These are phyloP conservation scores for Keiferia lycopersicella DNA, from an alignment of 2,888 invertebrate genomes.

Conservation along the genomic window DNA sequence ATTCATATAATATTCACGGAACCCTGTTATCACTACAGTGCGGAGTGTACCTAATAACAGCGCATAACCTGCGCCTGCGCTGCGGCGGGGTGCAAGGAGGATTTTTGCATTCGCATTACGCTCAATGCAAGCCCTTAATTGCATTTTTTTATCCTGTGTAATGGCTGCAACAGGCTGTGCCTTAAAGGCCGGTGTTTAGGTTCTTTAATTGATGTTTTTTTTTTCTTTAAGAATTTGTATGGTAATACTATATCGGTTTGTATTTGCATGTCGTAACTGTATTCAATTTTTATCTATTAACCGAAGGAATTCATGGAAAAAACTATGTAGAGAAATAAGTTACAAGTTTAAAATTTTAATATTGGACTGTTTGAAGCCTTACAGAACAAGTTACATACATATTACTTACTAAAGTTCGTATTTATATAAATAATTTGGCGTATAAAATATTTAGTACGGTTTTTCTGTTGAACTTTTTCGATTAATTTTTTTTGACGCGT, in stretches of 20 bases:
- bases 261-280: not conserved
- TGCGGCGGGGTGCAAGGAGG: not conserved
- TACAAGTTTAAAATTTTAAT: too few relatives aligned
- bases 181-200: slow-evolving; percentile 13
- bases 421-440: too few relatives aligned
- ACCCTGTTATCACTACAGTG: not conserved
- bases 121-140: slow-evolving; percentile 11
- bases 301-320: too few relatives aligned
- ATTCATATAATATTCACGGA: not conserved
- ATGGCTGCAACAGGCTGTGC: slow-evolving; percentile 7
- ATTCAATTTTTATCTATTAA: too few relatives aligned
- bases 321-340: too few relatives aligned
- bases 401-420: too few relatives aligned
- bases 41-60: not conserved
- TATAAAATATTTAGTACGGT: too few relatives aligned
- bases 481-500: too few relatives aligned
- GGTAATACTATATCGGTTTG: not conserved
- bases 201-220: slow-evolving; percentile 12
- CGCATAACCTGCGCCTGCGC: not conserved
- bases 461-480: too few relatives aligned
- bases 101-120: slow-evolving; percentile 18
- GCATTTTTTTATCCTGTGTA: not conserved
- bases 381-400: too few relatives aligned
- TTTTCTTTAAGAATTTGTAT: slow-evolving; percentile 9
- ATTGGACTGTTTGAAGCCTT: too few relatives aligned